Percentiles rank a stretch among this genome's conserved stretches.
phyloP scores from a whole-genome alignment of 2,113 vertebrate genomes.

The Sminthopsis crassicaudata region DNA sequence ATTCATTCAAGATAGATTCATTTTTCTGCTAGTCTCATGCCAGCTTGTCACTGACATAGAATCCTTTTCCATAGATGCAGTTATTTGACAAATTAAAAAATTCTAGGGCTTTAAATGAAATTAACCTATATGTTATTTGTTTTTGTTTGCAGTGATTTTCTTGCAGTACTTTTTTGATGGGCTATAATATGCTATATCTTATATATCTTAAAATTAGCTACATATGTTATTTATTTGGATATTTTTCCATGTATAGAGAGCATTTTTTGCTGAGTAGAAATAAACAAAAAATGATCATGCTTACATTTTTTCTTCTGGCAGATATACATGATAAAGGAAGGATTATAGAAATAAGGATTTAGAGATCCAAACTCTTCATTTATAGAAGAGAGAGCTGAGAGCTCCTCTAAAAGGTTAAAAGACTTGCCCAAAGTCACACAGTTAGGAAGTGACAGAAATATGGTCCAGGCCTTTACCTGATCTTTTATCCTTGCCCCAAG shows the following conservation, averaged over 20 bases:
- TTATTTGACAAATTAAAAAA: conserved; percentile 40
- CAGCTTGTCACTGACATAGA: not conserved
- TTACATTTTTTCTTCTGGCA: not conserved
- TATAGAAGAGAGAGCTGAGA: not conserved
- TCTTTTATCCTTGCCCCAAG: not conserved
- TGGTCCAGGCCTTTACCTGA: not conserved
- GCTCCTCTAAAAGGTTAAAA: not conserved
- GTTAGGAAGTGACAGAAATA: not conserved
- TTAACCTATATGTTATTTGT: not conserved
- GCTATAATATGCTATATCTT: not conserved
- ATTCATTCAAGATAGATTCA: conserved; percentile 31
- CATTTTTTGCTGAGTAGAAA: not conserved
- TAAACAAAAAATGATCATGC: not conserved
- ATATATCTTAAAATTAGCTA: not conserved
- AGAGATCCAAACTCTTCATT: not conserved
- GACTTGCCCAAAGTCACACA: not conserved
- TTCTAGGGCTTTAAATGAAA: conserved; percentile 8
- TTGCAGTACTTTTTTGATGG: not conserved
- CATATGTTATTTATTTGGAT: not conserved
- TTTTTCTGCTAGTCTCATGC: conserved; percentile 20
- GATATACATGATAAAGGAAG: not conserved
- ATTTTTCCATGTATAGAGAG: not conserved
- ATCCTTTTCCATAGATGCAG: conserved; percentile 7
- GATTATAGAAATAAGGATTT: not conserved
- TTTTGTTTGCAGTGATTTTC: not conserved